Conservation (phyloP, 2,888 invertebrate species). For the Parnassius apollo region DNA sequence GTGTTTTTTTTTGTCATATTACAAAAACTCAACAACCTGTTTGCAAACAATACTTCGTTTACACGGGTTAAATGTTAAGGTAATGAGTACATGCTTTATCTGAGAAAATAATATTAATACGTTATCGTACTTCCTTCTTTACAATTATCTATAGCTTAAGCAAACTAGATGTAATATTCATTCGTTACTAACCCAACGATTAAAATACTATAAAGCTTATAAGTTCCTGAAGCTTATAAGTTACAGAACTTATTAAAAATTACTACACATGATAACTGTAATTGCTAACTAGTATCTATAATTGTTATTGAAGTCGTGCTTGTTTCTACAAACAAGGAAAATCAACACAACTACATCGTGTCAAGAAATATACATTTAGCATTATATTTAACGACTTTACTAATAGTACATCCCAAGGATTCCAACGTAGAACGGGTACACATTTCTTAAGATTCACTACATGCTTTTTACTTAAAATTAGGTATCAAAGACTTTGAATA, state of each 20-base stretch:
- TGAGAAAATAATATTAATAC: constrained; percentile 16
- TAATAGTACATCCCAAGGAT: not conserved
- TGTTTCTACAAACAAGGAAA: constrained; percentile 64
- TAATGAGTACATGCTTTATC: constrained; percentile 22
- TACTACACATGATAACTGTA: not conserved
- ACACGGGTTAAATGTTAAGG: constrained; percentile 27
- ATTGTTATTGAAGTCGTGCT: constrained; percentile 43
- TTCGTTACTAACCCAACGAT: constrained; percentile 3
- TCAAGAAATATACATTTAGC: constrained; percentile 45
- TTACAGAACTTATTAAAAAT: constrained; percentile 6
- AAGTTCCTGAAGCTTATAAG: constrained; percentile 14
- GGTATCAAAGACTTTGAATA: too few relatives aligned
- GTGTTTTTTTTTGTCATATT: constrained; percentile 4
- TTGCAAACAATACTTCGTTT: constrained; percentile 26
- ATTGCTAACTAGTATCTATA: constrained; percentile 1
- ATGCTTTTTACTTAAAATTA: too few relatives aligned
- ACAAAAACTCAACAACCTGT: constrained; percentile 21
- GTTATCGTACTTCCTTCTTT: constrained; percentile 20
- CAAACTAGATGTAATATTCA: constrained; percentile 11
- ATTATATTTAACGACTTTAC: constrained; percentile 7
- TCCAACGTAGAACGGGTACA: too few relatives aligned
- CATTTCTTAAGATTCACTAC: too few relatives aligned
- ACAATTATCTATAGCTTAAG: constrained; percentile 18
- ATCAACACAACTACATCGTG: constrained; percentile 47
- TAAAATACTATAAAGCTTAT: constrained; percentile 16